phyloP scores from a whole-genome alignment of 2,797 vertebrate genomes.

The Micromesistius poutassou region DNA sequence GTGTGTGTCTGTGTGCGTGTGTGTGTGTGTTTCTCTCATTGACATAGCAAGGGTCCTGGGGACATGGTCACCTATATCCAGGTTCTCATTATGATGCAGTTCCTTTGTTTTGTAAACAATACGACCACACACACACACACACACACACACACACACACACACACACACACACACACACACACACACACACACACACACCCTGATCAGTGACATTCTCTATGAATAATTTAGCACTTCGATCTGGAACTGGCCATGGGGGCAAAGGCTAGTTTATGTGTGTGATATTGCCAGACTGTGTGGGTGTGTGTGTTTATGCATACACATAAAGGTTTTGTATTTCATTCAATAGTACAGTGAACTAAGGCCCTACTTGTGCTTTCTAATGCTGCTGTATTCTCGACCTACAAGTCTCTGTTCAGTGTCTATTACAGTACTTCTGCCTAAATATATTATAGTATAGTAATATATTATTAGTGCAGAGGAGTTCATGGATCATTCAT shows the following conservation, averaged over 20 bases:
- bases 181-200: slow-evolving; percentile 16
- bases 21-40: slow-evolving; percentile 9
- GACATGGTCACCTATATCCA: slow-evolving; percentile 25
- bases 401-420: slow-evolving; percentile 24
- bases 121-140: slow-evolving; percentile 1
- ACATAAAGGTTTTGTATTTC: slow-evolving; percentile 20
- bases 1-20: slow-evolving; percentile 8
- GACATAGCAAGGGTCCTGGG: slow-evolving; percentile 17
- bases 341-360: slow-evolving; percentile 33
- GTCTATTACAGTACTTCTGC: slow-evolving; percentile 34
- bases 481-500: background rate
- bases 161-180: slow-evolving; percentile 21
- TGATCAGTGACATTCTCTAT: slow-evolving; percentile 46
- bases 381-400: slow-evolving; percentile 16
- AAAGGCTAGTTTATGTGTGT: slow-evolving; percentile 18
- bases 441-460: background rate
- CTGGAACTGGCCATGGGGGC: slow-evolving; percentile 46
- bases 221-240: slow-evolving; percentile 70
- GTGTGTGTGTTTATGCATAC: slow-evolving; percentile 18
- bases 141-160: slow-evolving; percentile 20
- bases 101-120: slow-evolving; percentile 51
- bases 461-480: background rate
- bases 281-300: background rate
- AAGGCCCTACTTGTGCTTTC: slow-evolving; percentile 10
- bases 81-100: slow-evolving; percentile 29